Base-by-base conservation (phyloP, 2,797 vertebrate species). In the Sebastes steindachneri region DNA sequence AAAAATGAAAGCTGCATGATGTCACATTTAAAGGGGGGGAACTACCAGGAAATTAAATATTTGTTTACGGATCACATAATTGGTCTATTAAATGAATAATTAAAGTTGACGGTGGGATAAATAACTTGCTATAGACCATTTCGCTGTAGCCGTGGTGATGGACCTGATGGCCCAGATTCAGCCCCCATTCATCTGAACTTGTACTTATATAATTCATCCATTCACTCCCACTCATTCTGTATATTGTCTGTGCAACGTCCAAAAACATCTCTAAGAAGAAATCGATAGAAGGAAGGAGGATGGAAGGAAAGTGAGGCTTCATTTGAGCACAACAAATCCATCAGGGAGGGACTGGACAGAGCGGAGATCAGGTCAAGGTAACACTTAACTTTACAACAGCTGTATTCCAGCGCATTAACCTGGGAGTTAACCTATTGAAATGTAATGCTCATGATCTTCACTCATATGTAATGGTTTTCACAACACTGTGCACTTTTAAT, bases 331-430 rank as follows among this genome's bases (percentile, higher is more conserved):
- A 81, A 88, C 85, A 90, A 80, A 83, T 89, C 83, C 83, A 91
- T 76, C 71, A 82, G 82, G 70, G 80, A 86, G 12, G 79, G 70
- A 71, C 65, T 7, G 85, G 80, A 83, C 81, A 69, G 77, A 84
- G 81, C 12, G 64, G 82, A 86, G 83, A 86, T 72, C 53, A 85
- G 89, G 87, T 91, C 89, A 81, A 59, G 68, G 80, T 65, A 88
- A 80, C 88, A 89, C 86, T 87, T 84, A 81, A 85, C 84, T 86
- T 85, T 65, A 88, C 80, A 85, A 85, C 59, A 83, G 80, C 73
- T 82, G 68, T 28, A 83, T 84, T 76, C 71, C 55, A 59, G 48
- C 69, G 86, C 82, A 87, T 91, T 91, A 89, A 90, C 87, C 91
- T 85, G 75, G 3, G 60, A 66, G 68, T 84, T 91, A 82, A 86